Base-by-base conservation (phyloP, 2,113 vertebrate species). In the Periophthalmus modestus region DNA sequence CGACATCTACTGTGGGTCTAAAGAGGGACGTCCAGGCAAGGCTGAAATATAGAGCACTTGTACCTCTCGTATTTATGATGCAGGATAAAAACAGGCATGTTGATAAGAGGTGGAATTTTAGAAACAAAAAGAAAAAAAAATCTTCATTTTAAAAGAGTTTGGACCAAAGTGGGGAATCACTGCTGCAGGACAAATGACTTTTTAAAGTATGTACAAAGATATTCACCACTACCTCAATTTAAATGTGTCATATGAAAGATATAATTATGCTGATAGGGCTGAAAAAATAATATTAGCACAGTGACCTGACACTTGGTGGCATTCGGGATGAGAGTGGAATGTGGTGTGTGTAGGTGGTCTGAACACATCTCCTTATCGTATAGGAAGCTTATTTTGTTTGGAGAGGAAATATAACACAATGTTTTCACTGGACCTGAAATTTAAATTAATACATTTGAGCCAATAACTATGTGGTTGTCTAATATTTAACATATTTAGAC, bases 311-410 rank as follows among this genome's bases (percentile, higher is more conserved):
- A 80, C 70, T 59, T 58, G 34, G 23, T 57, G 28, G n/a, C 72
- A 66, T 69, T 75, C 55, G 78, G 65, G 72, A 83, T 80, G 47
- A 13, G 11, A 66, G 69, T 73, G 72, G 71, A 84, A 90, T 84
- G 72, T 78, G 50, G n/a, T n/a, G 43, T 84, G 9, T 24, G 57
- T 59, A 9, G 18, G 54, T 59, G 21, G n/a, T 86, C 58, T 55
- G 55, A 69, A 47, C 50, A 68, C 75, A 80, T 68, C n/a, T 2
- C 12, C n/a, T 18, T 67, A 71, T 36, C 14, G 67, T 36, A 68
- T 19, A 33, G 39, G 66, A 1, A 11, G 19, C 78, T 50, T 58
- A 52, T 78, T 43, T 57, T 72, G 71, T 77, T 83, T 77, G 66
- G 54, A 86, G 71, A 81, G 73, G 50, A 81, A 79, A 83, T 52